phyloP scores from a whole-genome alignment of 2,797 vertebrate species.

The Hapalemur alaotrensis region DNA sequence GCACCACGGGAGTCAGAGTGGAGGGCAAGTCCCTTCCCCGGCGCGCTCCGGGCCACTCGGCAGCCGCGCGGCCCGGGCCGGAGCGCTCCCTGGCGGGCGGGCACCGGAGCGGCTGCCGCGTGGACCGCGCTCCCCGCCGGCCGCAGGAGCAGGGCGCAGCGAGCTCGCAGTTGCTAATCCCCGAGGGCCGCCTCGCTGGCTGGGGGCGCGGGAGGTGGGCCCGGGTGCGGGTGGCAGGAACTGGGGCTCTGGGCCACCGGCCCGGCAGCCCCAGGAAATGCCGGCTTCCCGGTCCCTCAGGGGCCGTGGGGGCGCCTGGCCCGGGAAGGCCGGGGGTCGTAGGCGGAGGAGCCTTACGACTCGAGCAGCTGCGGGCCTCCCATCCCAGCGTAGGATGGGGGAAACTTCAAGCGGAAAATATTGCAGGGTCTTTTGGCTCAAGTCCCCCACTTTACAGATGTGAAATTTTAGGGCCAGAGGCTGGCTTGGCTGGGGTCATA shows the following conservation, averaged over 20 bases:
- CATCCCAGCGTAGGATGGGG: not conserved
- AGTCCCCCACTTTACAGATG: not conserved
- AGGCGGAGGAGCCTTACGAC: not conserved
- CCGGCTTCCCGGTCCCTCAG: not conserved
- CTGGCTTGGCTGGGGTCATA: not conserved
- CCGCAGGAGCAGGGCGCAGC: not conserved
- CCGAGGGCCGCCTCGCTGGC: not conserved
- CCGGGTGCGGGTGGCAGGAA: conserved; percentile 35
- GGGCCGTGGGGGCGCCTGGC: not conserved
- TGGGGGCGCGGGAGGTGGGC: not conserved
- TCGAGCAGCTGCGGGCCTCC: not conserved
- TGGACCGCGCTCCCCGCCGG: fast-evolving
- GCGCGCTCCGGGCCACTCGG: fast-evolving
- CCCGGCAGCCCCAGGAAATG: conserved; percentile 28
- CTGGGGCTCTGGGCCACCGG: not conserved
- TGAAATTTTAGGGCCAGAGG: not conserved
- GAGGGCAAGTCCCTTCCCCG: no score
- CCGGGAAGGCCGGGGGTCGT: not conserved
- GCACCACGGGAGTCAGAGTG: fast-evolving
- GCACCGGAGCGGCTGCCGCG: not conserved
- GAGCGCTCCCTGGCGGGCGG: conserved; percentile 48
- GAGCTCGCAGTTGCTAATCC: not conserved
- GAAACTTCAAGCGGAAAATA: not conserved
- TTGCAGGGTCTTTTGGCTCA: not conserved
- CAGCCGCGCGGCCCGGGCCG: not conserved